phyloP scores from a whole-genome alignment of 2,113 vertebrate genomes.

The Varanus salvator region DNA sequence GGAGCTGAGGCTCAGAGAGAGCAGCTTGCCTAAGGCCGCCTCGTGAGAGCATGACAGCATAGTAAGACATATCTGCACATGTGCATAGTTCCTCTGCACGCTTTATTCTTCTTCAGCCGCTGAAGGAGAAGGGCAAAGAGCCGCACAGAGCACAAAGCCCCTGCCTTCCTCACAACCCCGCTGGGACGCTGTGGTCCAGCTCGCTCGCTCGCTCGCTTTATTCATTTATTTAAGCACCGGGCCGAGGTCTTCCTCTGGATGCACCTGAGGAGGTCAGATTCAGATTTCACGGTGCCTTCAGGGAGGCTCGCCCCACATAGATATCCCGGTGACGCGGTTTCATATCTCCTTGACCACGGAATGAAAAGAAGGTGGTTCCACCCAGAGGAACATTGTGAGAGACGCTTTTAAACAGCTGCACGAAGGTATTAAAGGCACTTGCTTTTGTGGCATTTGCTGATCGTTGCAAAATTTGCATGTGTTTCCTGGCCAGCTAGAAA shows the following conservation, averaged over 20 bases:
- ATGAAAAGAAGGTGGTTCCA: background rate
- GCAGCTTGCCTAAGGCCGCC: background rate
- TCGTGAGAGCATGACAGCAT: background rate
- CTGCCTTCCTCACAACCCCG: too few species aligned
- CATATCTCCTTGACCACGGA: background rate
- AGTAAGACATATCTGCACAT: too few species aligned
- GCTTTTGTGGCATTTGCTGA: background rate
- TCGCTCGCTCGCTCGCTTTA: too few species aligned
- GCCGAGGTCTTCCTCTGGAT: background rate
- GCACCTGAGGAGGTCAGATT: background rate
- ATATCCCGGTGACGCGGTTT: too few species aligned
- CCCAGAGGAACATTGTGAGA: too few species aligned
- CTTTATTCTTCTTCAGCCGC: background rate
- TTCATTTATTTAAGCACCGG: too few species aligned
- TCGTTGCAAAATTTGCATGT: background rate
- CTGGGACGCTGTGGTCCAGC: too few species aligned
- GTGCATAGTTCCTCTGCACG: too few species aligned
- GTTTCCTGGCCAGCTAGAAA: background rate
- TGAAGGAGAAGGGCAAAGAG: background rate
- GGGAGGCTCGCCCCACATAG: too few species aligned
- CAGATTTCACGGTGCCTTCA: background rate
- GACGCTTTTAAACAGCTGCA: background rate
- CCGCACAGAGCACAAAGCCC: background rate
- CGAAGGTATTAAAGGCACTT: background rate
- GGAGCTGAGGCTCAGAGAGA: too few species aligned